Base-by-base conservation (phyloP, 1,140 invertebrate genomes). In the Cydia splendana region DNA sequence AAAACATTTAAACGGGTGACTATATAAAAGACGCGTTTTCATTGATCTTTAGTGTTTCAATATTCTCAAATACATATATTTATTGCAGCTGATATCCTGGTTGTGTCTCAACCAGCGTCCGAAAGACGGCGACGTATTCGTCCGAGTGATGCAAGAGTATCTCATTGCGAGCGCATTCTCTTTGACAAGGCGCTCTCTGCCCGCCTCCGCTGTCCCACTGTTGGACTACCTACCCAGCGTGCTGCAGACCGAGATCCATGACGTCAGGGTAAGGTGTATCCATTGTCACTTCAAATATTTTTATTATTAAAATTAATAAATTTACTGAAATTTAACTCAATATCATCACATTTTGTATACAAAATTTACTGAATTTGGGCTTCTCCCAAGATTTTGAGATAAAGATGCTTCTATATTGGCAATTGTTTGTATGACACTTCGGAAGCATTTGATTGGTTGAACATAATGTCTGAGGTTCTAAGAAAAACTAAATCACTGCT, bases 131-230 rank as follows among this genome's bases (percentile, higher is more conserved):
- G 76, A 93, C 3, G 78, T 74, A 7, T 90, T 95, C 13, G 94
- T 95, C 38, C 94, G 95, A 30, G 87, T 97, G 38, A 94, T 97
- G 80, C 96, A 97, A 91, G 97, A 98, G 91, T 96, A 96, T 84
- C 90, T 98, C 1, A 95, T 97, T 62, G 95, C 95, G 2, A 95
- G 95, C 71, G 95, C 96, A 5, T 96, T 95, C 89, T 93, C 95
- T 5, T 92, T 96, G n/a, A 95, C 97, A 0, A 94, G 95, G 75
- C 95, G 95, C 74, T 96, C 96, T 85, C 87, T 97, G 51, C 95
- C 96, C 18, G 92, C 95, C 28, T 96, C 97, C 81, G 95, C 96
- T 2, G 80, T 95, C 18, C 92, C 95, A 2, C 88, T 98, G 4
- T 87, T 96, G 30, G 94, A 94, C 38, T 93, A 97, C 24, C 86